Evolutionary conservation across 2,888 invertebrate genomes (phyloP).

Genomic region (Drepana falcataria): DNA sequence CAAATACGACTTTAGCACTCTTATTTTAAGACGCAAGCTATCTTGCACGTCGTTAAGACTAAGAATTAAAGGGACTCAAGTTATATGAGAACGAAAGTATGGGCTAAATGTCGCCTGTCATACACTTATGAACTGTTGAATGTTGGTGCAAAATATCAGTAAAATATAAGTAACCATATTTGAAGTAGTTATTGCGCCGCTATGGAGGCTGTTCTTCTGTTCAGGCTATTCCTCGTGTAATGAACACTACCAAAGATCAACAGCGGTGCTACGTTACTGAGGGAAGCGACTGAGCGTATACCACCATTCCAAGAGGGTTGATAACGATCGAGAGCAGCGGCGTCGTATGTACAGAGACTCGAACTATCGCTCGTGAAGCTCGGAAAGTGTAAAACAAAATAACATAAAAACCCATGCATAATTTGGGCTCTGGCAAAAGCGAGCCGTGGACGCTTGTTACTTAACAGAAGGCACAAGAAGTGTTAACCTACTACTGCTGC

Average conservation of each 20-base stretch:
- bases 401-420: conserved; percentile 66
- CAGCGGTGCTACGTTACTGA: conserved; percentile 37
- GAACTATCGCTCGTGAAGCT: conserved; percentile 43
- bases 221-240: neutral
- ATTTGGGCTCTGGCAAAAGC: conserved; percentile 54
- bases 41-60: no score
- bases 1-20: no score
- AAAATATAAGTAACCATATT: no score
- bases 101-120: no score
- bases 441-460: conserved; percentile 43
- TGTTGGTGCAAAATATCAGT: no score
- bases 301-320: conserved; percentile 79
- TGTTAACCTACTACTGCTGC: conserved; percentile 44
- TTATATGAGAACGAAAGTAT: no score
- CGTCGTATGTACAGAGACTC: conserved; percentile 31
- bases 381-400: conserved; percentile 24
- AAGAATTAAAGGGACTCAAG: no score
- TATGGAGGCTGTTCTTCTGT: neutral
- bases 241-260: conserved; percentile 13
- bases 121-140: no score
- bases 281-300: conserved; percentile 33
- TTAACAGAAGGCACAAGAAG: conserved; percentile 30
- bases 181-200: no score
- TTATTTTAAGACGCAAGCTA: no score
- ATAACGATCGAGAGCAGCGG: conserved; percentile 58